Evolutionary conservation across 2,888 invertebrate species (phyloP).

Genomic region (Cyrtodaria siliqua): DNA sequence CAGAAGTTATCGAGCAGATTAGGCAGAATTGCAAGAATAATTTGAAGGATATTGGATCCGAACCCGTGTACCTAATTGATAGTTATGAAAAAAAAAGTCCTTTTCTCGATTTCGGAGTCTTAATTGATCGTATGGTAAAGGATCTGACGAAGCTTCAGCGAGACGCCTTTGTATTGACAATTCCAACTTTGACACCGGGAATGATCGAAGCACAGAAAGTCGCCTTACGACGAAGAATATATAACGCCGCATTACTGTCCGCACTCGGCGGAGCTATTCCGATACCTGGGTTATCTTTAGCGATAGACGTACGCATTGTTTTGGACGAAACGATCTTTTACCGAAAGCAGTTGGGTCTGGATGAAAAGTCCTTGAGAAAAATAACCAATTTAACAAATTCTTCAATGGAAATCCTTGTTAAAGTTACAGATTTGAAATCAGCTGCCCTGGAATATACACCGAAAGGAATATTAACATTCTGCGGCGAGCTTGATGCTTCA

Average conservation of each 20-base stretch:
- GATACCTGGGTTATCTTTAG: constrained; percentile 9
- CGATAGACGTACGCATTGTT: constrained; percentile 5
- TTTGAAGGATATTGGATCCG: neutral
- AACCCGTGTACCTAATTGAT: neutral
- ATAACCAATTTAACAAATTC: no score
- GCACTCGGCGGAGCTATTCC: constrained; percentile 11
- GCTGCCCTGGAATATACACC: no score
- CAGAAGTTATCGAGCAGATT: neutral
- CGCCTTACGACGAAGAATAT: neutral
- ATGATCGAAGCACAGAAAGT: neutral
- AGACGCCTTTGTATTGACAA: neutral
- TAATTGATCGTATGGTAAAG: neutral
- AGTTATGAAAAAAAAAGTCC: no score
- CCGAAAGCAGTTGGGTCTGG: constrained; percentile 21
- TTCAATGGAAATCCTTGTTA: no score
- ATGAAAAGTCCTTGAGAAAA: neutral
- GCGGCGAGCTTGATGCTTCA: no score
- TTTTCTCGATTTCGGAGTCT: no score
- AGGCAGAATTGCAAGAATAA: neutral
- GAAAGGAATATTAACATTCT: no score
- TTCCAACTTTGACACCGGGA: neutral
- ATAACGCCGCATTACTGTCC: neutral
- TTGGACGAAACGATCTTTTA: constrained; percentile 6
- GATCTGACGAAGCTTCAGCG: neutral
- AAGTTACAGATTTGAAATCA: no score